A percentile compares a stretch with the other conserved stretches of the same genome.
phyloP scores from a whole-genome alignment of 2,113 vertebrate species.

The Crotalus horridus region DNA sequence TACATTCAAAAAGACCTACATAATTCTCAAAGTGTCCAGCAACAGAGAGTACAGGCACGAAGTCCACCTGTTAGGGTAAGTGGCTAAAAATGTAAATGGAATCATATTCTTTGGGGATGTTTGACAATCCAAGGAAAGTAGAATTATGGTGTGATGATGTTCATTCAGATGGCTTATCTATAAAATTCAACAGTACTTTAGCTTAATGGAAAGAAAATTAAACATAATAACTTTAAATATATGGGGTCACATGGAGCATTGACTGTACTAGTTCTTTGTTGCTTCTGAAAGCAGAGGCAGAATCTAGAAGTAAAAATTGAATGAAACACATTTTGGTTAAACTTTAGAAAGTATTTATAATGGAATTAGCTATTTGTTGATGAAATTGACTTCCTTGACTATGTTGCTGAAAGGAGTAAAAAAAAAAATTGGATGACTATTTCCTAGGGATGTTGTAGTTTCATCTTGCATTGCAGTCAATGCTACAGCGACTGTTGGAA shows the following conservation, averaged over 20 bases:
- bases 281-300: background rate
- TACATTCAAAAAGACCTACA: constrained; percentile 78
- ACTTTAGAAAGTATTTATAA: background rate
- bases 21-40: constrained; percentile 74
- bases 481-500: background rate
- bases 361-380: background rate
- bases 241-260: background rate
- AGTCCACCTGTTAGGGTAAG: constrained; percentile 93
- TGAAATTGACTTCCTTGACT: background rate
- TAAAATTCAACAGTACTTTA: constrained; percentile 28
- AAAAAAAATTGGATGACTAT: background rate
- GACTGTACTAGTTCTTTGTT: background rate
- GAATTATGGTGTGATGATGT: background rate
- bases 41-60: constrained; percentile 86
- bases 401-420: background rate
- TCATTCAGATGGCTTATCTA: background rate
- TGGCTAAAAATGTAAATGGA: constrained; percentile 23
- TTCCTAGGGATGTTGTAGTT: background rate
- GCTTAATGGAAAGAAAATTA: background rate
- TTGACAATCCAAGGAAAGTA: constrained; percentile 4
- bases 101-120: background rate
- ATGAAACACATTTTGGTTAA: background rate
- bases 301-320: background rate
- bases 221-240: background rate
- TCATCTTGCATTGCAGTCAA: background rate